Base-by-base conservation (phyloP, 92 coral and sea anemone genomes). In the Actinernus sp. region DNA sequence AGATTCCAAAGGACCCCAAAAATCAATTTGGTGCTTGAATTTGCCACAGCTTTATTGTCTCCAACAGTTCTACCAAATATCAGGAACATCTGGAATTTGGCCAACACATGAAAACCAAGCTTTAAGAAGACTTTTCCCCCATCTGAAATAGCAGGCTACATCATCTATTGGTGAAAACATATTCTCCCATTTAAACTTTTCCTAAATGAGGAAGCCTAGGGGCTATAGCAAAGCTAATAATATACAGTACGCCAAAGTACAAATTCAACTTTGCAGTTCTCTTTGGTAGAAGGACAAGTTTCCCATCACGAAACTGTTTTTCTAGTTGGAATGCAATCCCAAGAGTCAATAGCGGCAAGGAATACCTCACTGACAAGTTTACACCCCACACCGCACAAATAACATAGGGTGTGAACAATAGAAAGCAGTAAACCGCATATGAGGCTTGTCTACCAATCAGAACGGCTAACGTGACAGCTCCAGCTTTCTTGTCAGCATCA, bases 381-480 rank as follows among this genome's bases (percentile, higher is more conserved):
- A 94, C 98, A 28, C 92, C 86, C 65, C 93, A 79, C 11, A 87
- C 94, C 24, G 84, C 72, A 29, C 90, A 79, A 34, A 94, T 62
- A 18, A 94, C 85, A 49, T 94, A 94, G 9, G 98, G 98, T 1
- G 98, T 74, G 26, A 94, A 85, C 12, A 94, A 49, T 28, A 94
- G 58, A 7, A 94, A 48, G 34, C 90, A 73, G 31, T 87, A 94
- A 0, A 94, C 63, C 18, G 78, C 85, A 62, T 79, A 91, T 2
- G 98, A 94, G 3, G 88, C 88, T 58, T 85, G 79, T 31, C 84
- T 77, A 14, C 98, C 98, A 14, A 86, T 61, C 22, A 94, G 54
- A 3, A 92, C 84, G 4, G 98, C 97, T 66, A 94, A 71, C 1
- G 98, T 94, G 11, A 91, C 76, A 14, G 86, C 96, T 8, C 98